Percentiles rank a stretch among this genome's conserved stretches.
These are phyloP conservation scores for Ferrisia virgata DNA, from an alignment of 2,888 invertebrate species.

Conservation along the genomic window DNA sequence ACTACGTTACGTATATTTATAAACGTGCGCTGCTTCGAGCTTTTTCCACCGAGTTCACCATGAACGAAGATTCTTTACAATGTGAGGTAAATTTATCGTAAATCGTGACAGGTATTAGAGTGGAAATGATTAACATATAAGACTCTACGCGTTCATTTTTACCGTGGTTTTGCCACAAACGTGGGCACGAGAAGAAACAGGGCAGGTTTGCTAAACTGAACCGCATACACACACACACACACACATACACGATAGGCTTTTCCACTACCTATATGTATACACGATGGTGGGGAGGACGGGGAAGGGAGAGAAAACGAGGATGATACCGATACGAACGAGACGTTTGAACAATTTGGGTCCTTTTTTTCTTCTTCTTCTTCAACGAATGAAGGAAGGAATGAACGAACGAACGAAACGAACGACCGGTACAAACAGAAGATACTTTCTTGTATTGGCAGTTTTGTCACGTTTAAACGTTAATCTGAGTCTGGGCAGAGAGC, in stretches of 20 bases:
- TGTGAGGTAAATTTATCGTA: neutral
- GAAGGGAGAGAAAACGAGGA: neutral
- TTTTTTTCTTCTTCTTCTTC: too few relatives aligned
- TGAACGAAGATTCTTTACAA: neutral
- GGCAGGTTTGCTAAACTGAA: neutral
- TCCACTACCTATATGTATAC: neutral
- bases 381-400: too few relatives aligned
- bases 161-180: neutral
- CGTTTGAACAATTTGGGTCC: neutral
- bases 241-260: neutral
- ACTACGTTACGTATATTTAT: neutral
- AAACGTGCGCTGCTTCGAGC: neutral
- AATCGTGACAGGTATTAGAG: slow-evolving; percentile 17
- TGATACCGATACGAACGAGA: neutral
- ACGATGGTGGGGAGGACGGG: neutral
- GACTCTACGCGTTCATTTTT: neutral
- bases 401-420: too few relatives aligned
- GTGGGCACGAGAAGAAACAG: neutral
- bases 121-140: slow-evolving; percentile 14
- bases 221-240: too few relatives aligned
- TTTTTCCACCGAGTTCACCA: neutral
- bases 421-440: neutral
- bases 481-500: neutral
- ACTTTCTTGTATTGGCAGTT: neutral
- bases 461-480: neutral